A percentile compares a stretch with the other conserved stretches of the same genome.
Evolutionary conservation across 2,888 invertebrate species (phyloP).

Genomic region (Cylindroiulus punctatus): DNA sequence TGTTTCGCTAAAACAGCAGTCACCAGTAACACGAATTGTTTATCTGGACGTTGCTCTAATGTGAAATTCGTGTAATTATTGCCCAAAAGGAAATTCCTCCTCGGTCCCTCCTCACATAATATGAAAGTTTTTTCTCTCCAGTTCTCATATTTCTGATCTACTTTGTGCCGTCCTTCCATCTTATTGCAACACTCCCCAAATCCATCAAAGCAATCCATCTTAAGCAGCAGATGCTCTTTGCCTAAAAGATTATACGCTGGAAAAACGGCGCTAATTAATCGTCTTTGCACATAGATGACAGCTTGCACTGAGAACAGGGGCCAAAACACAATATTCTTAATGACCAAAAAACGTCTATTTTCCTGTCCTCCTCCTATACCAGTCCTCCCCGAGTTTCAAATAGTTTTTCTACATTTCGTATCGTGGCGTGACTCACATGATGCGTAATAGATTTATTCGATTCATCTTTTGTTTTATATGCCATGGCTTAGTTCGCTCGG

Average conservation of each 20-base stretch:
- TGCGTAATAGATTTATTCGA: constrained; percentile 42
- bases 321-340: constrained; percentile 40
- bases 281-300: constrained; percentile 52
- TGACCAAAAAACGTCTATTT: constrained; percentile 39
- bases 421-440: constrained; percentile 34
- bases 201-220: constrained; percentile 51
- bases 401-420: constrained; percentile 6
- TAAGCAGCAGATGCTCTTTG: constrained; percentile 52
- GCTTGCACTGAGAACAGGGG: constrained; percentile 49
- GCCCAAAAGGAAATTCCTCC: neutral
- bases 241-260: constrained; percentile 48
- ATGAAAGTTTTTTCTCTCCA: neutral
- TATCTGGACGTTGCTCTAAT: constrained; percentile 27
- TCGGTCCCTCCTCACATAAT: neutral
- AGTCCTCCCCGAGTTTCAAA: neutral
- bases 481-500: neutral
- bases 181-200: constrained; percentile 47
- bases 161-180: constrained; percentile 31
- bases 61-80: constrained; percentile 32
- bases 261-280: constrained; percentile 51
- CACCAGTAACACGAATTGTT: constrained; percentile 3
- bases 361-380: neutral
- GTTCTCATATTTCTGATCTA: constrained; percentile 43
- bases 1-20: neutral
- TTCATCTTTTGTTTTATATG: constrained; percentile 24